Conservation (phyloP, 2,113 vertebrate species). For the cattle (Bos taurus) region DNA sequence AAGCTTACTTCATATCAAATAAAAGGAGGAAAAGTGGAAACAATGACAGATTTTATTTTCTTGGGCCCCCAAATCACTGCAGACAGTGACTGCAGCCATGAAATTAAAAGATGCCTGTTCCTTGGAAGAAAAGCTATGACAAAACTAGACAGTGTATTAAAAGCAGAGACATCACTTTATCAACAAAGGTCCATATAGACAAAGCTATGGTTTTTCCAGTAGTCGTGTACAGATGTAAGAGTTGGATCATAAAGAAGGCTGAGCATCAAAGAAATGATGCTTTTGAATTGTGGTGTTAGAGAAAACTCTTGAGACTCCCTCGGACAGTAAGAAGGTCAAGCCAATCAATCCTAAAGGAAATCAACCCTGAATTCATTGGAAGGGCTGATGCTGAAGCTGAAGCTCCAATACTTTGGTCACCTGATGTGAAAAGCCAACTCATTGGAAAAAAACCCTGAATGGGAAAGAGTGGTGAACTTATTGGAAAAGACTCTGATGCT, state of each 20-base stretch:
- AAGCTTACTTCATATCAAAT: background rate
- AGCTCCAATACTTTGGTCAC: background rate
- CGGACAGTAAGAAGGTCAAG: background rate
- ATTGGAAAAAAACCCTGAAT: background rate
- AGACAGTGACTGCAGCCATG: background rate
- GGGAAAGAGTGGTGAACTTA: background rate
- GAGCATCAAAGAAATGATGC: background rate
- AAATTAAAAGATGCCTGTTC: background rate
- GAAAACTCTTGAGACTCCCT: background rate
- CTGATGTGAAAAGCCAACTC: background rate
- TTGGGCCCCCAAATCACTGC: background rate
- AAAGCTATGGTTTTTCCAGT: background rate
- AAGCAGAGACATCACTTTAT: background rate
- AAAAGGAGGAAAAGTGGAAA: background rate
- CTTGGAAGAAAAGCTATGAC: background rate
- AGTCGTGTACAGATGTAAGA: background rate
- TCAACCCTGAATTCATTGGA: background rate
- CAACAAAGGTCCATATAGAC: background rate
- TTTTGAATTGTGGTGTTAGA: background rate
- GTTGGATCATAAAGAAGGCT: background rate
- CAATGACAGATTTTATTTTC: background rate
- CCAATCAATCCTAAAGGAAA: background rate
- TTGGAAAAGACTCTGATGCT: background rate
- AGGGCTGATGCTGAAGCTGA: background rate
- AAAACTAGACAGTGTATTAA: background rate